Percentiles rank a stretch among this genome's conserved stretches.
phyloP scores from a whole-genome alignment of 92 coral and sea anemone species.

The Scolanthus callimorphus region DNA sequence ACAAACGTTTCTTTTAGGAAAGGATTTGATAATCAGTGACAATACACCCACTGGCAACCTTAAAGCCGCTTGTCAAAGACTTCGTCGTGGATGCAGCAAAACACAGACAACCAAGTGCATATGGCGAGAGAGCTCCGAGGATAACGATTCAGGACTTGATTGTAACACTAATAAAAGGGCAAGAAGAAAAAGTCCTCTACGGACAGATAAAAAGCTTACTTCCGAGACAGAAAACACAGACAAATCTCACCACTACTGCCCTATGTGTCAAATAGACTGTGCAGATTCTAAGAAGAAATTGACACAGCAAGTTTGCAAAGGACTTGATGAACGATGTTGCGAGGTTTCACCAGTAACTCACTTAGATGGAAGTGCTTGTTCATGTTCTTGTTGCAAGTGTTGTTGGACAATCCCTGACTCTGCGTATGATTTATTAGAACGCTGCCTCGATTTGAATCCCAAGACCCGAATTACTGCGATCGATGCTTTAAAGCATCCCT shows the following conservation, averaged over 20 bases:
- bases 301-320: not conserved
- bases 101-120: conserved; percentile 44
- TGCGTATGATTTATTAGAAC: conserved; percentile 78
- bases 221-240: not conserved
- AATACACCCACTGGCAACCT: conserved; percentile 69
- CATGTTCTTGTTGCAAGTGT: conserved; percentile 55
- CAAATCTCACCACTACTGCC: not conserved
- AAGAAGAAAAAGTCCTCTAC: conserved; percentile 14
- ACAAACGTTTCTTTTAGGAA: no score
- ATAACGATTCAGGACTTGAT: conserved; percentile 10
- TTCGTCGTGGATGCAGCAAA: conserved; percentile 60
- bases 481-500: conserved; percentile 83
- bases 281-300: not conserved
- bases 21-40: conserved; percentile 66
- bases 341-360: conserved; percentile 16
- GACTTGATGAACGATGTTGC: not conserved
- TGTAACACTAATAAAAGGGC: conserved; percentile 34
- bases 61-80: conserved; percentile 70
- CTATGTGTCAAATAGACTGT: not conserved
- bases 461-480: conserved; percentile 79
- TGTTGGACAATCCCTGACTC: conserved; percentile 67
- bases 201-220: not conserved
- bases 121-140: conserved; percentile 3
- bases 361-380: conserved; percentile 80
- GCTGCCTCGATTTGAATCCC: conserved; percentile 88